These are phyloP conservation scores for Lepilemur ruficaudatus DNA, from an alignment of 2,797 vertebrate genomes.

Conservation along the genomic window DNA sequence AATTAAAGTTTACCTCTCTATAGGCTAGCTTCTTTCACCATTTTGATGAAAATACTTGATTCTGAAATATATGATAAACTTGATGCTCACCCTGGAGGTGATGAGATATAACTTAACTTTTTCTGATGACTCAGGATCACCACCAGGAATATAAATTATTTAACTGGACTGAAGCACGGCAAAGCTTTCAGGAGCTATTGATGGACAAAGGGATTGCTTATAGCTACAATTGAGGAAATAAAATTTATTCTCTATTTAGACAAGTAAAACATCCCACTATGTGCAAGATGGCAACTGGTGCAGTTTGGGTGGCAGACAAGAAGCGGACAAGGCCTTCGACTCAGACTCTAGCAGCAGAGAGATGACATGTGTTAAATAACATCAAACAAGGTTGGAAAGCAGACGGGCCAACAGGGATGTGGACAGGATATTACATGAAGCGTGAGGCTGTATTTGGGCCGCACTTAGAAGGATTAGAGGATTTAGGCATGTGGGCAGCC, in stretches of 20 bases:
- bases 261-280: neutral
- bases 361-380: neutral
- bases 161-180: neutral
- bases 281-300: too few species aligned
- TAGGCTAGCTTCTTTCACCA: neutral
- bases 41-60: neutral
- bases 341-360: neutral
- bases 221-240: neutral
- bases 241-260: neutral
- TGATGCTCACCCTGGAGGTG: neutral
- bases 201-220: neutral
- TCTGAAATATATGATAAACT: neutral
- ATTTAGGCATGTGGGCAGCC: neutral
- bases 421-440: neutral
- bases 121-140: neutral
- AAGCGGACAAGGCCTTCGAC: neutral
- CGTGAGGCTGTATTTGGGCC: neutral
- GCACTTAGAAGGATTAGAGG: neutral
- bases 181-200: neutral
- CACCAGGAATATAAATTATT: neutral
- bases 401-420: accelerated
- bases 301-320: neutral
- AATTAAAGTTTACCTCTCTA: neutral
- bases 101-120: neutral
- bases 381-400: neutral